phyloP scores from a whole-genome alignment of 2,888 invertebrate genomes.

The Callyntrura guangdongensis region DNA sequence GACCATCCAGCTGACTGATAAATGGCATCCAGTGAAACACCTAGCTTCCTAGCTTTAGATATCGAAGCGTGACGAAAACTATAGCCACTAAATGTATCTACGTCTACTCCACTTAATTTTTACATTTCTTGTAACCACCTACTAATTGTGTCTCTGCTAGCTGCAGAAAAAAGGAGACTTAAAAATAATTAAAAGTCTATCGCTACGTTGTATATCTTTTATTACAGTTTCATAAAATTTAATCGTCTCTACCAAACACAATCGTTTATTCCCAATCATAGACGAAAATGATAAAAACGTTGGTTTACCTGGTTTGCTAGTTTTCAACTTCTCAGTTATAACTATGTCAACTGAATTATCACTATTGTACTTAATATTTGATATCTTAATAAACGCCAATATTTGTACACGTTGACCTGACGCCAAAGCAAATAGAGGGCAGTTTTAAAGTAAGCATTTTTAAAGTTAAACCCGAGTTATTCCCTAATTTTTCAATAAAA shows the following conservation, averaged over 20 bases:
- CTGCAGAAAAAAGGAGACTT: too few relatives aligned
- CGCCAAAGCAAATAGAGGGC: constrained; percentile 56
- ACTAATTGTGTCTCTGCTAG: too few relatives aligned
- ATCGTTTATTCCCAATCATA: too few relatives aligned
- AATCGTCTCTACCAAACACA: too few relatives aligned
- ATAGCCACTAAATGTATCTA: neutral
- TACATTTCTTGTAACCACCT: neutral
- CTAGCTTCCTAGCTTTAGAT: neutral
- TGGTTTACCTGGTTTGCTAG: constrained; percentile 5
- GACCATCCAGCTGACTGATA: constrained; percentile 28
- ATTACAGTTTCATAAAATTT: too few relatives aligned
- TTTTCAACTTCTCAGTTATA: constrained; percentile 27
- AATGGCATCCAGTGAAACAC: constrained; percentile 15
- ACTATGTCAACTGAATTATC: constrained; percentile 44
- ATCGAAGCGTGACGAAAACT: constrained; percentile 10
- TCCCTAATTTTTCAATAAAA: neutral
- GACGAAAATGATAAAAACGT: too few relatives aligned
- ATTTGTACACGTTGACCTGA: constrained; percentile 76
- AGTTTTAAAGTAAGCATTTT: constrained; percentile 52
- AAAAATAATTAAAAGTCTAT: too few relatives aligned
- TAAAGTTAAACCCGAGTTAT: constrained; percentile 35
- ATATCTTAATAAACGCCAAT: constrained; percentile 30
- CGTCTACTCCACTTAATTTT: neutral
- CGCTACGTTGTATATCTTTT: too few relatives aligned
- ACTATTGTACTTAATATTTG: constrained; percentile 43